Conservation (phyloP, 2,113 vertebrate species). For the Syngnathus floridae region DNA sequence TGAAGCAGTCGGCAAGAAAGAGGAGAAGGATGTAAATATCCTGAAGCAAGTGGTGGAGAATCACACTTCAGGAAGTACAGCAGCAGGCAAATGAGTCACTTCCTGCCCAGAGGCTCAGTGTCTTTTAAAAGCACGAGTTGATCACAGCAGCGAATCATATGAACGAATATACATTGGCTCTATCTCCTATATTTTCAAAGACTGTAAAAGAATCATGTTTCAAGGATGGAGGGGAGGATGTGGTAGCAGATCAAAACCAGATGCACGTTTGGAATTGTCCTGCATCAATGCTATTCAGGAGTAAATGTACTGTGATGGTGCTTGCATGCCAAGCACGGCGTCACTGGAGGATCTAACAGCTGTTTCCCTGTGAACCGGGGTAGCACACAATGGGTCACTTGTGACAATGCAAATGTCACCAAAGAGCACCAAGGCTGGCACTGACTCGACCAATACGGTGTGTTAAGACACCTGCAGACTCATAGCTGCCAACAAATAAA, state of each 20-base stretch:
- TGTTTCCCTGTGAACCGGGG: constrained; percentile 66
- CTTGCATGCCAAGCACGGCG: constrained; percentile 51
- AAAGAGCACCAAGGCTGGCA: constrained; percentile 43
- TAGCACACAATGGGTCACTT: constrained; percentile 51
- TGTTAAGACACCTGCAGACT: constrained; percentile 59
- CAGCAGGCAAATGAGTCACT: constrained; percentile 64
- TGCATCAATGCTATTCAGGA: constrained; percentile 33
- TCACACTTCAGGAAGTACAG: constrained; percentile 62
- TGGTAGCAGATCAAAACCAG: constrained; percentile 18
- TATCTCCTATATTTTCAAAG: constrained; percentile 6
- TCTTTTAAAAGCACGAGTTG: constrained; percentile 29
- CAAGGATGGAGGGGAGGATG: constrained; percentile 18
- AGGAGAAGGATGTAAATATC: constrained; percentile 60
- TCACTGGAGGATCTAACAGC: constrained; percentile 62
- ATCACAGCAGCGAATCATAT: constrained; percentile 14
- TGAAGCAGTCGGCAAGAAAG: constrained; percentile 23
- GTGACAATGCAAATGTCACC: constrained; percentile 61
- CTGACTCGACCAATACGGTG: constrained; percentile 29
- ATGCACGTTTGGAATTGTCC: constrained; percentile 28
- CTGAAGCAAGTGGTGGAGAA: constrained; percentile 53
- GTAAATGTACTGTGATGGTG: constrained; percentile 14
- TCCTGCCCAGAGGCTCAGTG: constrained; percentile 53
- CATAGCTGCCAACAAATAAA: constrained; percentile 45
- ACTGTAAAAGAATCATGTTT: constrained; percentile 6
- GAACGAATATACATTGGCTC: neutral